These are phyloP conservation scores for Thamnaconus septentrionalis DNA, from an alignment of 2,113 vertebrate species.

Conservation along the genomic window DNA sequence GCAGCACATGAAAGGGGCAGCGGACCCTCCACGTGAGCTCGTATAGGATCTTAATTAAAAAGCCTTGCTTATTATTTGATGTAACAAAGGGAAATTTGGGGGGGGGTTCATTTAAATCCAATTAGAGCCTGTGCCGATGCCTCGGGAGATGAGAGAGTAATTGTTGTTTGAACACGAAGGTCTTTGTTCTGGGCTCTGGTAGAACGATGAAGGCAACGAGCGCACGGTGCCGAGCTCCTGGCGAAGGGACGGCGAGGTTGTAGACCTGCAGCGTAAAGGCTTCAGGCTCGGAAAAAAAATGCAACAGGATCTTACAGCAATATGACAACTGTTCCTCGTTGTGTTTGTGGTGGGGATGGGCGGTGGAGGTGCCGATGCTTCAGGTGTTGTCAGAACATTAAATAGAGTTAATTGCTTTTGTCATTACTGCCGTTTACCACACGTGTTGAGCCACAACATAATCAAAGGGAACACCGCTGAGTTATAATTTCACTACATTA, in stretches of 20 bases:
- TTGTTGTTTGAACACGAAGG: slow-evolving; percentile 90
- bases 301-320: slow-evolving; percentile 51
- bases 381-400: slow-evolving; percentile 48
- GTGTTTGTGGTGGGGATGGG: slow-evolving; percentile 4
- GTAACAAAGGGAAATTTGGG: slow-evolving; percentile 91
- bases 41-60: slow-evolving; percentile 97
- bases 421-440: slow-evolving; percentile 49
- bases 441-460: slow-evolving; percentile 65
- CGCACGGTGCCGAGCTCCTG: slow-evolving; percentile 83
- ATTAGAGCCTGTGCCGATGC: slow-evolving; percentile 86
- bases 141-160: slow-evolving; percentile 79
- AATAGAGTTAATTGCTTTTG: slow-evolving; percentile 59
- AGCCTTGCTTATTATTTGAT: slow-evolving; percentile 91
- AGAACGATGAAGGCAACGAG: slow-evolving; percentile 88
- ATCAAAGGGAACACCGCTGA: slow-evolving; percentile 38
- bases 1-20: slow-evolving; percentile 87
- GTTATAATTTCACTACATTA: slow-evolving; percentile 15
- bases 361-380: slow-evolving; percentile 39
- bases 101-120: slow-evolving; percentile 98
- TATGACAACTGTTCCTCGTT: slow-evolving; percentile 57
- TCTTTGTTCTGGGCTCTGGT: slow-evolving; percentile 94
- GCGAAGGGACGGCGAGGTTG: slow-evolving; percentile 66
- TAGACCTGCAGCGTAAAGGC: slow-evolving; percentile 45
- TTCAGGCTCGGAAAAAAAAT: slow-evolving; percentile 24
- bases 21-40: slow-evolving; percentile 82